Percentiles rank a stretch among this genome's conserved stretches.
Evolutionary conservation across 2,113 vertebrate species (phyloP).

Genomic region (Scolopax mira): DNA sequence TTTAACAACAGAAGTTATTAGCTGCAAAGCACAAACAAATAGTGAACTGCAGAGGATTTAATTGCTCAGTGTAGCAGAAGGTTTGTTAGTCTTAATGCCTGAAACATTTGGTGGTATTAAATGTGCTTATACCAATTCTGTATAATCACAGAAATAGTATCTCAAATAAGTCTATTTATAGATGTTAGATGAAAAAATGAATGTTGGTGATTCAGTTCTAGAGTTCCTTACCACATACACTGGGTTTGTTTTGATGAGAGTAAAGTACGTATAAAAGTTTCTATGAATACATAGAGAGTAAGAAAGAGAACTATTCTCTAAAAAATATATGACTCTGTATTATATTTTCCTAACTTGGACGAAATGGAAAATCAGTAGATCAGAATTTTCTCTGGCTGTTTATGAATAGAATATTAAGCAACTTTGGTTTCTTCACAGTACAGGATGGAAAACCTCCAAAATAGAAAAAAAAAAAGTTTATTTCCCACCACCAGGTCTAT

Average conservation of each 20-base stretch:
- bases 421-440: neutral
- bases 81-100: neutral
- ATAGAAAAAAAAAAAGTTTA: neutral
- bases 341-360: neutral
- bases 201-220: neutral
- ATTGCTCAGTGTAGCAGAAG: neutral
- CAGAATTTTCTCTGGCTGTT: neutral
- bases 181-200: neutral
- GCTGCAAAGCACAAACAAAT: conserved; percentile 24
- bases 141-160: conserved; percentile 5
- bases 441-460: neutral
- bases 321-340: neutral
- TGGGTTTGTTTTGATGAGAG: neutral
- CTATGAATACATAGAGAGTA: neutral
- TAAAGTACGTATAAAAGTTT: neutral
- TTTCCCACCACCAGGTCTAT: neutral
- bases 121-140: neutral
- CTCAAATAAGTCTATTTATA: conserved; percentile 35
- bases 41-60: neutral
- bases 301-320: neutral
- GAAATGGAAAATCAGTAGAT: neutral
- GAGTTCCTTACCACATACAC: neutral
- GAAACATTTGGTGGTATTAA: neutral
- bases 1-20: conserved; percentile 15
- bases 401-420: neutral